Conservation (phyloP, 2,113 vertebrate species). For the Formicarius rufipectus region DNA sequence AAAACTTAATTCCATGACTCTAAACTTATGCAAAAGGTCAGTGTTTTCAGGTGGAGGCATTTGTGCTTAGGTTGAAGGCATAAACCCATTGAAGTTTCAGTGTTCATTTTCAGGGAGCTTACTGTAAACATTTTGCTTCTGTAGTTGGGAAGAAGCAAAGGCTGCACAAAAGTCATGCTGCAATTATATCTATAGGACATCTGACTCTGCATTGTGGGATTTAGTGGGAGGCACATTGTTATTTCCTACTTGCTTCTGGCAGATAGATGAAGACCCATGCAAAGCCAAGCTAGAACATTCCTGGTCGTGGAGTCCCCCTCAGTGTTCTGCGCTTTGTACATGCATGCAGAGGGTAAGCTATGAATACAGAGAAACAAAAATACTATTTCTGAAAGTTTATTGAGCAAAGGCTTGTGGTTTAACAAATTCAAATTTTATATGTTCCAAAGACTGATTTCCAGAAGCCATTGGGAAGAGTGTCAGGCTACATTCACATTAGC, state of each 20-base stretch:
- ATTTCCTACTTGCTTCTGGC: accelerated
- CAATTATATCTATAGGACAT: not conserved
- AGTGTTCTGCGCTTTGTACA: accelerated
- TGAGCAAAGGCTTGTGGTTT: constrained; percentile 20
- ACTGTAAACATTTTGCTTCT: not conserved
- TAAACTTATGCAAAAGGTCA: not conserved
- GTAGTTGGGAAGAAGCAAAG: not conserved
- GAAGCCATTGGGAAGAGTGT: constrained; percentile 57
- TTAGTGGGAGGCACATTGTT: not conserved
- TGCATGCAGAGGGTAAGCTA: not conserved
- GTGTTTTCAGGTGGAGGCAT: not conserved
- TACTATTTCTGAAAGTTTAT: not conserved
- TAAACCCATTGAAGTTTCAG: not conserved
- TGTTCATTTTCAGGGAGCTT: not conserved
- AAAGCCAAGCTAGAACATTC: not conserved
- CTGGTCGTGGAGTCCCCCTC: not conserved
- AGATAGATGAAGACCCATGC: not conserved
- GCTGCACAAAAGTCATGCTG: not conserved
- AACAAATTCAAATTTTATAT: not conserved
- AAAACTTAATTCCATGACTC: not conserved
- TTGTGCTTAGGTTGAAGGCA: not conserved
- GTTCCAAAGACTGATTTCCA: constrained; percentile 38
- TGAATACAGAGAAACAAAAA: not conserved
- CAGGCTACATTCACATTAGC: constrained; percentile 69
- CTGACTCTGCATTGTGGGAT: not conserved